These are phyloP conservation scores for Ameiurus melas DNA, from an alignment of 2,113 vertebrate species.

Conservation along the genomic window DNA sequence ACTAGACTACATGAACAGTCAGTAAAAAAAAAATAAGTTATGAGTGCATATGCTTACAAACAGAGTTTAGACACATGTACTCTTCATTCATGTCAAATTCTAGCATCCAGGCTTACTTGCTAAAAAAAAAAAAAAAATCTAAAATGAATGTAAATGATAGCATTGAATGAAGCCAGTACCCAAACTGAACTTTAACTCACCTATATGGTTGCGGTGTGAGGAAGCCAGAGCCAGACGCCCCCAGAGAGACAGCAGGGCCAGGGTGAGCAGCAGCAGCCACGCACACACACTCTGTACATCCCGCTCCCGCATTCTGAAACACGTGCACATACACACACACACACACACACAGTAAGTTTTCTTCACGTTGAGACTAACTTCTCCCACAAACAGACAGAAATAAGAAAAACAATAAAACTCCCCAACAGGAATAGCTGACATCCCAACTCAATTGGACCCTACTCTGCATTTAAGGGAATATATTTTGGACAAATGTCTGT, in stretches of 20 bases:
- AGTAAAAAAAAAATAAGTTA: background rate
- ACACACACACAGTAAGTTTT: conserved; percentile 24
- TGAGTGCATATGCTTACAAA: background rate
- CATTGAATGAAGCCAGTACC: background rate
- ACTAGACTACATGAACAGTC: background rate
- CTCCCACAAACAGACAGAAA: background rate
- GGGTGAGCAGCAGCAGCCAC: conserved; percentile 83
- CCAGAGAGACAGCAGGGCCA: conserved; percentile 80
- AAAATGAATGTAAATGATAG: background rate
- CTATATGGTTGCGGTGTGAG: conserved; percentile 83
- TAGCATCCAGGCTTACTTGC: background rate
- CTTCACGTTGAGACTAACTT: no score
- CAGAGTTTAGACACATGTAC: background rate
- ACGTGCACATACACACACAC: conserved; percentile 37
- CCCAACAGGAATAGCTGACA: background rate
- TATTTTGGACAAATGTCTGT: background rate
- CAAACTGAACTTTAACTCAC: conserved; percentile 65
- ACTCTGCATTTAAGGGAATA: background rate
- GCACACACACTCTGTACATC: conserved; percentile 76
- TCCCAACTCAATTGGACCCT: background rate
- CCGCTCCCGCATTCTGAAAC: conserved; percentile 83
- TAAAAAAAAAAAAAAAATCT: background rate
- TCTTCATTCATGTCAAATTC: background rate
- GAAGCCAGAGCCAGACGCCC: conserved; percentile 77
- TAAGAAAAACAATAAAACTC: background rate